A percentile compares a stretch with the other conserved stretches of the same genome.
Conservation (phyloP, 1,140 invertebrate genomes). For the Cydia fagiglandana region DNA sequence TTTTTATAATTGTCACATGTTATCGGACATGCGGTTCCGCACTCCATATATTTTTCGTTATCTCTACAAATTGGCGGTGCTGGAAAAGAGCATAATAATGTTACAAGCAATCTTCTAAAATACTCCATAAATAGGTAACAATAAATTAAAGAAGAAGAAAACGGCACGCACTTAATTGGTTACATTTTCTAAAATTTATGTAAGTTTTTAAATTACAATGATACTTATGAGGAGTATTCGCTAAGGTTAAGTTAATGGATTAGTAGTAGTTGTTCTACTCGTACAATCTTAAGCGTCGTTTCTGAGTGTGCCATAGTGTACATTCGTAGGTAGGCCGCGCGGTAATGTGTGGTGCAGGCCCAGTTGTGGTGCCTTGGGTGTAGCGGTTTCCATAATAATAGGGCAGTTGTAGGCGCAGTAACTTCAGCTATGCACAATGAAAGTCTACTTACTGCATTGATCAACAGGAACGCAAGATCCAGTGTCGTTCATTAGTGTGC, state of each 20-base stretch:
- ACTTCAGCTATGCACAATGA: background rate
- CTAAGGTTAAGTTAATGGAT: too few relatives aligned
- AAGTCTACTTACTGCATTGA: constrained; percentile 27
- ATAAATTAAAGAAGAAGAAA: too few relatives aligned
- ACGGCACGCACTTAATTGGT: too few relatives aligned
- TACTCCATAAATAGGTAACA: too few relatives aligned
- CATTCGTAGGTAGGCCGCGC: constrained; percentile 22
- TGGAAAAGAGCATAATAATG: constrained; percentile 6
- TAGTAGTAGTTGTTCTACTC: too few relatives aligned
- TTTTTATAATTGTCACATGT: constrained; percentile 37
- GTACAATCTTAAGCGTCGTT: constrained; percentile 24
- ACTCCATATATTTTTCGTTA: constrained; percentile 32
- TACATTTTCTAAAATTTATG: too few relatives aligned
- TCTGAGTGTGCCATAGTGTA: background rate
- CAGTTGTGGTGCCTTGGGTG: background rate
- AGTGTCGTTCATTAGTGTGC: constrained; percentile 28
- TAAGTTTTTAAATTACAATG: too few relatives aligned
- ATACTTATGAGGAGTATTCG: too few relatives aligned
- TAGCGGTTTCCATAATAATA: background rate
- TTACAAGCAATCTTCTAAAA: background rate
- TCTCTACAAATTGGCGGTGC: constrained; percentile 24
- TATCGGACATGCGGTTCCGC: constrained; percentile 32
- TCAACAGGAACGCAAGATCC: constrained; percentile 27
- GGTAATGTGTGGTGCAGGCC: background rate
- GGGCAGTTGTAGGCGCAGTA: constrained; percentile 6